Conservation (phyloP, 2,113 vertebrate genomes). For the Pithys albifrons region DNA sequence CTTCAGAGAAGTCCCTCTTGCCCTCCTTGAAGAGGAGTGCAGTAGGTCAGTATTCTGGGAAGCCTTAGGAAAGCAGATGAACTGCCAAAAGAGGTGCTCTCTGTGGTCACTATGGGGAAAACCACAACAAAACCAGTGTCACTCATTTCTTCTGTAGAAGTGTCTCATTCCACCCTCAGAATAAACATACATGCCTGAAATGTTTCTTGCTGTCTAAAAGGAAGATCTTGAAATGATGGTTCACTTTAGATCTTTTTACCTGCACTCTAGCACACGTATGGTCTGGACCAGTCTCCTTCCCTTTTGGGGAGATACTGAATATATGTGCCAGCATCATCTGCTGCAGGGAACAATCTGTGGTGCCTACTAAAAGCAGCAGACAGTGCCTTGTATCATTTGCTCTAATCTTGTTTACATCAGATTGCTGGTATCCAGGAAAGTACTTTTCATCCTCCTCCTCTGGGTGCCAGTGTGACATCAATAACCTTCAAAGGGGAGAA, state of each 20-base stretch:
- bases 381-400: neutral
- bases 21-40: neutral
- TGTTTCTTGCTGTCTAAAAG: neutral
- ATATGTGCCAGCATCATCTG: neutral
- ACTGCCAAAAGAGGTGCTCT: neutral
- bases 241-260: neutral
- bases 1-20: neutral
- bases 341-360: neutral
- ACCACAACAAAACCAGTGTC: neutral
- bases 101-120: neutral
- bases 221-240: neutral
- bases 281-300: neutral
- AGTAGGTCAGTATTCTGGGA: neutral
- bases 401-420: neutral
- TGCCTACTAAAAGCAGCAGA: neutral
- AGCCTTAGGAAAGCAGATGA: neutral
- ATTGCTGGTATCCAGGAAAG: neutral
- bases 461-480: neutral
- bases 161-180: neutral
- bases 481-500: neutral
- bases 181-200: neutral
- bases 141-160: neutral
- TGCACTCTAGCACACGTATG: neutral
- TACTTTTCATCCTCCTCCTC: neutral
- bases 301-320: neutral